phyloP scores from a whole-genome alignment of 2,797 vertebrate species.

The Neosilurus hyrtlii region DNA sequence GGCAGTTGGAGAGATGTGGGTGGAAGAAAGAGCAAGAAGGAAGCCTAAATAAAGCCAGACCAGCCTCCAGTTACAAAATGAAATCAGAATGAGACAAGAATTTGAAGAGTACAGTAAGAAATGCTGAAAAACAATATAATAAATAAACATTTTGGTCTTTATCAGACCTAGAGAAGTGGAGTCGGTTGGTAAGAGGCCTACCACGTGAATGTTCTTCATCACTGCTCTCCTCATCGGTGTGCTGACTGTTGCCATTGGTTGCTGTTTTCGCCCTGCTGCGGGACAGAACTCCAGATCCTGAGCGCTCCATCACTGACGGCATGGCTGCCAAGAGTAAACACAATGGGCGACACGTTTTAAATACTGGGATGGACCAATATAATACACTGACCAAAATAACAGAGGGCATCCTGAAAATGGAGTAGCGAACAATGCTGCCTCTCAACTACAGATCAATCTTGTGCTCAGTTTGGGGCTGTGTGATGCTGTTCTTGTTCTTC shows the following conservation, averaged over 20 bases:
- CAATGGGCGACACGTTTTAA: not conserved
- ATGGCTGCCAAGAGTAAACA: slow-evolving; percentile 66
- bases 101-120: not conserved
- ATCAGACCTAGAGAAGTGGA: not conserved
- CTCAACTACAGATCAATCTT: not conserved
- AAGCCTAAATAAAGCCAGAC: slow-evolving; percentile 49
- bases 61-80: slow-evolving; percentile 1
- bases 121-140: not conserved
- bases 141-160: not conserved
- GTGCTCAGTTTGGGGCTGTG: not conserved
- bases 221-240: slow-evolving; percentile 89
- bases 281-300: slow-evolving; percentile 85
- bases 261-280: slow-evolving; percentile 86
- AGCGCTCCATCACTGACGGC: slow-evolving; percentile 91
- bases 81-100: slow-evolving; percentile 12
- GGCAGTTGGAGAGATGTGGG: slow-evolving; percentile 21
- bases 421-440: not conserved
- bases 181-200: slow-evolving; percentile 54
- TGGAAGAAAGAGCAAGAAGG: slow-evolving; percentile 15
- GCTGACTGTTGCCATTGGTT: slow-evolving; percentile 81
- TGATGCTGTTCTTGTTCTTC: not conserved
- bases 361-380: not conserved
- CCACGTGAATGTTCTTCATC: slow-evolving; percentile 88
- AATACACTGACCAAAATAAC: not conserved
- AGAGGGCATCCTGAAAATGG: not conserved